Conservation (phyloP, 2,888 invertebrate genomes). For the Dicyrtoma fusca region DNA sequence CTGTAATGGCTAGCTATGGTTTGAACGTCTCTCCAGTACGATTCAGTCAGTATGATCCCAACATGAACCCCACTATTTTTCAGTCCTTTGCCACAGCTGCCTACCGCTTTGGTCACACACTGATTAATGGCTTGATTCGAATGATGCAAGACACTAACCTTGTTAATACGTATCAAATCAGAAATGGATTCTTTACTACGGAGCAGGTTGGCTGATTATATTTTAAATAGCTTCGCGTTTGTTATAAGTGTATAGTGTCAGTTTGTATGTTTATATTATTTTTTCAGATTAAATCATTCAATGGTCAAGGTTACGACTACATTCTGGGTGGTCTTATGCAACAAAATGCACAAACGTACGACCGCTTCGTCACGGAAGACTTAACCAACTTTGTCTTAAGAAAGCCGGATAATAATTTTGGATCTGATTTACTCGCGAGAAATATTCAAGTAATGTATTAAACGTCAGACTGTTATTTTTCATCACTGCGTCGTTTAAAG, state of each 20-base stretch:
- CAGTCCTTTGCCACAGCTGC: conserved; percentile 54
- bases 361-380: conserved; percentile 54
- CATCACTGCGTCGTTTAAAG: no score
- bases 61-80: conserved; percentile 48
- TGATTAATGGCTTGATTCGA: conserved; percentile 51
- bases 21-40: conserved; percentile 33
- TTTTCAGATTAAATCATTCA: conserved; percentile 48
- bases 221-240: no score
- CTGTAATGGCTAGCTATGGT: conserved; percentile 44
- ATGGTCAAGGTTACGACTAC: conserved; percentile 52
- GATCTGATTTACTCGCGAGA: conserved; percentile 53
- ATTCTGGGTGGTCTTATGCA: conserved; percentile 51
- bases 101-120: conserved; percentile 53
- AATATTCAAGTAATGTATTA: conserved; percentile 41
- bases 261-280: no score
- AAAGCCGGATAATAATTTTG: conserved; percentile 45
- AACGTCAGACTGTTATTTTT: no score
- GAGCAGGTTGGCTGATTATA: conserved; percentile 1
- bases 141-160: conserved; percentile 48
- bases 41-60: conserved; percentile 47
- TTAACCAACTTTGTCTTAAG: conserved; percentile 52
- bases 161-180: conserved; percentile 44
- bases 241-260: no score
- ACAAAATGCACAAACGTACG: conserved; percentile 53
- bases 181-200: conserved; percentile 51